Conservation (phyloP, 1,140 invertebrate genomes). For the Geopemphigus sp. region DNA sequence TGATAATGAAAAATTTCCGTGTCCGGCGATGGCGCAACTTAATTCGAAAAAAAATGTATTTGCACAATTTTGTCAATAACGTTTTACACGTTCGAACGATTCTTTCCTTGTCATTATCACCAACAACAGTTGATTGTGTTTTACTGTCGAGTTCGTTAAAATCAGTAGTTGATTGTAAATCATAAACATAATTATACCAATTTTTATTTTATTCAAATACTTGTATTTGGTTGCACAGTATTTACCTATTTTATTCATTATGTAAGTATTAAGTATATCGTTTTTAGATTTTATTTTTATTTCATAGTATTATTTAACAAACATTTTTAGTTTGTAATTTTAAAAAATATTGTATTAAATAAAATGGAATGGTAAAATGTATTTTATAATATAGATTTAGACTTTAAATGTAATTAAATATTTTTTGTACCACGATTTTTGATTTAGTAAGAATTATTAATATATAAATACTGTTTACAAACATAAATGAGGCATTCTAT, state of each 20-base stretch:
- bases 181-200: not conserved
- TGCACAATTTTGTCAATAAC: not conserved
- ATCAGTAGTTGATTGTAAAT: not conserved
- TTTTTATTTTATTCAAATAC: not conserved
- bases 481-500: too few relatives aligned
- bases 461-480: too few relatives aligned
- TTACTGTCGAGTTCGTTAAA: not conserved
- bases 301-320: too few relatives aligned
- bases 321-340: too few relatives aligned
- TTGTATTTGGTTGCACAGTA: not conserved
- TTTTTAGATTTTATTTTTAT: too few relatives aligned
- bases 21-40: slow-evolving; percentile 7
- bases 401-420: too few relatives aligned
- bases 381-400: too few relatives aligned
- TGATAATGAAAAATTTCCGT: slow-evolving; percentile 22
- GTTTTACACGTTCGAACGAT: not conserved
- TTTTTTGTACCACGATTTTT: too few relatives aligned
- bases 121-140: not conserved
- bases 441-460: too few relatives aligned
- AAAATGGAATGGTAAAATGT: too few relatives aligned
- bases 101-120: not conserved
- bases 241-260: not conserved
- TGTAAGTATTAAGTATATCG: not conserved
- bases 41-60: slow-evolving; percentile 11
- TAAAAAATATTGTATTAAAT: too few relatives aligned